These are phyloP conservation scores for Chloropsis hardwickii DNA, from an alignment of 2,113 vertebrate genomes.

Conservation along the genomic window DNA sequence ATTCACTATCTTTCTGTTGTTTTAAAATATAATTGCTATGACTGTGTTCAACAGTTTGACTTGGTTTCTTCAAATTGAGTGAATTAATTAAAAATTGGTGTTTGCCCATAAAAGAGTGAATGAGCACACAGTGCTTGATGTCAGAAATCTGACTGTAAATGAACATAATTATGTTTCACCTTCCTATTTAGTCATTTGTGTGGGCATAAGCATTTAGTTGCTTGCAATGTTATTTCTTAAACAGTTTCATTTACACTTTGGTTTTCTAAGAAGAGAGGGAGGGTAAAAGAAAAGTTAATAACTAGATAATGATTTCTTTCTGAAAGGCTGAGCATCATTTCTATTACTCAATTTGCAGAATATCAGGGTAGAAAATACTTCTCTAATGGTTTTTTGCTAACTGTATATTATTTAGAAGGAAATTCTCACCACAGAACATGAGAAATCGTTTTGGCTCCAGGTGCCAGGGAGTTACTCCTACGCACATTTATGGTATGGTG, in stretches of 20 bases:
- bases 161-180: slow-evolving; percentile 49
- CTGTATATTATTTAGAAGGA: background rate
- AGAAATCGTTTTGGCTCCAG: slow-evolving; percentile 20
- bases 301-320: slow-evolving; percentile 48
- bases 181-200: slow-evolving; percentile 48
- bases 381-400: background rate
- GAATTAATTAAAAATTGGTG: slow-evolving; percentile 41
- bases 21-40: slow-evolving; percentile 11
- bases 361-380: background rate
- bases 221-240: background rate
- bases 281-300: slow-evolving; percentile 51
- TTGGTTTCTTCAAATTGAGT: background rate
- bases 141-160: slow-evolving; percentile 39
- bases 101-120: slow-evolving; percentile 27
- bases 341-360: slow-evolving; percentile 41
- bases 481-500: background rate
- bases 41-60: background rate
- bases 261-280: slow-evolving; percentile 17
- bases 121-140: slow-evolving; percentile 18
- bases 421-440: background rate
- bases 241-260: slow-evolving; percentile 32
- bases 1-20: slow-evolving; percentile 33
- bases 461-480: background rate
- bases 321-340: slow-evolving; percentile 38
- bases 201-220: slow-evolving; percentile 18